Evolutionary conservation across 2,113 vertebrate species (phyloP).

Genomic region (Cryptotis parvus): DNA sequence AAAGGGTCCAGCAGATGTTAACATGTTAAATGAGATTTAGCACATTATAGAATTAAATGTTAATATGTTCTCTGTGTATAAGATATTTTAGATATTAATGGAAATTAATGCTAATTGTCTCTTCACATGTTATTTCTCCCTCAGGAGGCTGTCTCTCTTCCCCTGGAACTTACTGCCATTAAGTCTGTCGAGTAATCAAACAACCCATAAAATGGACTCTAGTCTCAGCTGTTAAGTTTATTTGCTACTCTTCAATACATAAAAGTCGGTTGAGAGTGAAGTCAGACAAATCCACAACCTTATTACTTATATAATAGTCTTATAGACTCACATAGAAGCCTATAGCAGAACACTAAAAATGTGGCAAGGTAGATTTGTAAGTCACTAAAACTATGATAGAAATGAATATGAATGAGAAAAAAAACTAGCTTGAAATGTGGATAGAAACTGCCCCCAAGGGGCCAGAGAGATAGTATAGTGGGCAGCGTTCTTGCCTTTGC

Average conservation of each 20-base stretch:
- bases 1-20: not conserved
- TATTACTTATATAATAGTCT: not conserved
- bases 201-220: not conserved
- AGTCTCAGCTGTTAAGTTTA: not conserved
- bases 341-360: not conserved
- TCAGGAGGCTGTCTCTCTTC: not conserved
- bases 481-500: no score
- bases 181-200: not conserved
- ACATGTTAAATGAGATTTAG: not conserved
- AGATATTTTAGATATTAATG: not conserved
- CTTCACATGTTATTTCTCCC: not conserved
- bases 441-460: no score
- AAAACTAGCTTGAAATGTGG: no score
- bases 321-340: not conserved
- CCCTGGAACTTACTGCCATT: not conserved
- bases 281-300: not conserved
- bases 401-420: not conserved
- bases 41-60: not conserved
- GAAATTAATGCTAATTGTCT: not conserved
- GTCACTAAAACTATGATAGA: not conserved
- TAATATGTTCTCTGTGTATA: not conserved
- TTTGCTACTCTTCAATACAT: not conserved
- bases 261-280: not conserved
- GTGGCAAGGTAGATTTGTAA: not conserved
- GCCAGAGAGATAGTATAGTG: no score